These are phyloP conservation scores for Eurytoma adleriae DNA, from an alignment of 2,888 invertebrate species.

Conservation along the genomic window DNA sequence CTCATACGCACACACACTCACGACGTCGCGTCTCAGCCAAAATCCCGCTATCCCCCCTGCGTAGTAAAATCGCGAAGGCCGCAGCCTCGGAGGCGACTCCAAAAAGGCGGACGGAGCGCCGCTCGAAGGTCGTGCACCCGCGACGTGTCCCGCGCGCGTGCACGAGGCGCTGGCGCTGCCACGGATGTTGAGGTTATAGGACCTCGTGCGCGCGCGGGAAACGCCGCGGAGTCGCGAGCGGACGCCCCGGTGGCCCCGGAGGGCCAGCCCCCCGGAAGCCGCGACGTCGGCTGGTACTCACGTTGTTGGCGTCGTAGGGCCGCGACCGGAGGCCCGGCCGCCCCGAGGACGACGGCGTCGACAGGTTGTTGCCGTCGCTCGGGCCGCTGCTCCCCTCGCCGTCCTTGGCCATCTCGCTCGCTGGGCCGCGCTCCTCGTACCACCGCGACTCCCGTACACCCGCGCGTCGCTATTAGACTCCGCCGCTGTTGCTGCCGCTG, in stretches of 20 bases:
- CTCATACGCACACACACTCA: neutral
- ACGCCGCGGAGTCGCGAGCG: neutral
- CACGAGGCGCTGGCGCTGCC: too few relatives aligned
- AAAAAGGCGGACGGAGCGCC: too few relatives aligned
- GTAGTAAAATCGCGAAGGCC: too few relatives aligned
- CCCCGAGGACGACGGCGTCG: conserved; percentile 30
- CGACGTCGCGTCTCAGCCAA: neutral
- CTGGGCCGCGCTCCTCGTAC: neutral
- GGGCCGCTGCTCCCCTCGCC: neutral
- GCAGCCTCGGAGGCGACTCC: too few relatives aligned
- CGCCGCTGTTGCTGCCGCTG: too few relatives aligned
- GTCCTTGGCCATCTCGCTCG: neutral
- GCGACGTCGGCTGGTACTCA: conserved; percentile 70
- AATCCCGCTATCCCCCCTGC: too few relatives aligned
- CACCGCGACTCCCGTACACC: too few relatives aligned
- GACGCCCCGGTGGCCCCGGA: too few relatives aligned
- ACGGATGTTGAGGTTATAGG: too few relatives aligned
- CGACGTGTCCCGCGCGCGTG: conserved; percentile 6
- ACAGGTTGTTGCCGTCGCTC: conserved; percentile 29
- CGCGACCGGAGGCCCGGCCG: conserved; percentile 63
- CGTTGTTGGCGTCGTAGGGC: conserved; percentile 77
- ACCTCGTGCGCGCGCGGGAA: neutral
- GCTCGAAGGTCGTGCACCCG: too few relatives aligned
- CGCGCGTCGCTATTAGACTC: too few relatives aligned
- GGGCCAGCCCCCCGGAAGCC: neutral